Conservation (phyloP, 2,113 vertebrate genomes). For the Oxygymnocypris stewartii region DNA sequence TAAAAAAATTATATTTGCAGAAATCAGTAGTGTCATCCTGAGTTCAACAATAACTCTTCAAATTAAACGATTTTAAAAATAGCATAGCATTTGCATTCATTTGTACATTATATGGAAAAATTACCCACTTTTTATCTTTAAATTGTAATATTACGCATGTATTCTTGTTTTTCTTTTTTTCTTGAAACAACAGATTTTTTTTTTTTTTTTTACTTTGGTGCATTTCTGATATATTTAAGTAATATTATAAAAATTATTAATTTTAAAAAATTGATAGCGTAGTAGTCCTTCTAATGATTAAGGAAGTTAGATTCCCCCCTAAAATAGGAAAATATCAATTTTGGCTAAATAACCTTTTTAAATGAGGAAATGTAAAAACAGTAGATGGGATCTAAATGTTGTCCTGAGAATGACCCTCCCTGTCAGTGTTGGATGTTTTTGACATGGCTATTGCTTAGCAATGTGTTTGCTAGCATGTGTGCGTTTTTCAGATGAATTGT, state of each 20-base stretch:
- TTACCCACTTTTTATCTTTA: not conserved
- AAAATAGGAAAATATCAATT: not conserved
- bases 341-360: not conserved
- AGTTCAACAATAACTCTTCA: too few relatives aligned
- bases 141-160: not conserved
- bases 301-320: not conserved
- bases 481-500: not conserved
- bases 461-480: not conserved
- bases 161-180: too few relatives aligned
- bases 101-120: not conserved
- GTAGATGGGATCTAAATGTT: not conserved
- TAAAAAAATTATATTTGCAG: too few relatives aligned
- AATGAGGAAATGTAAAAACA: not conserved
- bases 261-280: not conserved
- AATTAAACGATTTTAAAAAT: too few relatives aligned
- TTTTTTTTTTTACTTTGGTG: not conserved
- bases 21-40: too few relatives aligned
- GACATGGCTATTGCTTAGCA: not conserved
- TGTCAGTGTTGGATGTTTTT: not conserved
- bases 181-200: not conserved
- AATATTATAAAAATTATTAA: not conserved
- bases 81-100: too few relatives aligned
- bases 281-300: not conserved
- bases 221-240: not conserved
- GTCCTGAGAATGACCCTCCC: not conserved